Conservation (phyloP, 2,113 vertebrate species). For the Cygnus atratus region DNA sequence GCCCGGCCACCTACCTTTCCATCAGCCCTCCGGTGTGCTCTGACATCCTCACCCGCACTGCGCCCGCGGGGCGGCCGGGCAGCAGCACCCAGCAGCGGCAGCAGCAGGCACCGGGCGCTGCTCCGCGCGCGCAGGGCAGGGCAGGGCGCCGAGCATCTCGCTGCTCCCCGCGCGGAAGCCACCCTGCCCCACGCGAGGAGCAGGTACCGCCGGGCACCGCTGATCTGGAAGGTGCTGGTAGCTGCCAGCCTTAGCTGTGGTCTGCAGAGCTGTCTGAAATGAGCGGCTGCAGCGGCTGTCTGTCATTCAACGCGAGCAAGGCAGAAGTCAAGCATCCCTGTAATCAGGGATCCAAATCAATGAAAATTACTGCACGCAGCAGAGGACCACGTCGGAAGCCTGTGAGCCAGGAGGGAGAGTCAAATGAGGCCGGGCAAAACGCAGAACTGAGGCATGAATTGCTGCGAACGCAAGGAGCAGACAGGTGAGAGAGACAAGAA, state of each 20-base stretch:
- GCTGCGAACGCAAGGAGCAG: not conserved
- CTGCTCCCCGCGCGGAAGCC: not conserved
- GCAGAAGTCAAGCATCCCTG: not conserved
- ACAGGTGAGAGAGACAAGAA: not conserved
- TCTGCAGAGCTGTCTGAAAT: not conserved
- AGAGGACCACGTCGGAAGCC: not conserved
- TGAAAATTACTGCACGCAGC: not conserved
- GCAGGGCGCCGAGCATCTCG: not conserved
- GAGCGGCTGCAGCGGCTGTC: not conserved
- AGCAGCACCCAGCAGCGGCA: not conserved
- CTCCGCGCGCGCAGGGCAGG: not conserved
- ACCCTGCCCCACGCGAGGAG: accelerated
- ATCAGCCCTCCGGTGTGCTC: not conserved
- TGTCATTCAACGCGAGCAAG: not conserved
- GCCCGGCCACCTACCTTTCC: not conserved
- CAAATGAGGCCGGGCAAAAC: not conserved
- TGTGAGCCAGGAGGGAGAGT: not conserved
- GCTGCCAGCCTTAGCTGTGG: not conserved
- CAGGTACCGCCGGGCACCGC: accelerated
- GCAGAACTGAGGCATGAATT: not conserved
- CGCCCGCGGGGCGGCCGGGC: not conserved
- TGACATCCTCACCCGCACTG: slow-evolving; percentile 23
- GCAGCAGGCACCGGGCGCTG: not conserved
- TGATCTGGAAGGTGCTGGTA: not conserved
- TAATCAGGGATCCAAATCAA: not conserved